phyloP scores from a whole-genome alignment of 1,140 invertebrate genomes.

The Venturia canescens region DNA sequence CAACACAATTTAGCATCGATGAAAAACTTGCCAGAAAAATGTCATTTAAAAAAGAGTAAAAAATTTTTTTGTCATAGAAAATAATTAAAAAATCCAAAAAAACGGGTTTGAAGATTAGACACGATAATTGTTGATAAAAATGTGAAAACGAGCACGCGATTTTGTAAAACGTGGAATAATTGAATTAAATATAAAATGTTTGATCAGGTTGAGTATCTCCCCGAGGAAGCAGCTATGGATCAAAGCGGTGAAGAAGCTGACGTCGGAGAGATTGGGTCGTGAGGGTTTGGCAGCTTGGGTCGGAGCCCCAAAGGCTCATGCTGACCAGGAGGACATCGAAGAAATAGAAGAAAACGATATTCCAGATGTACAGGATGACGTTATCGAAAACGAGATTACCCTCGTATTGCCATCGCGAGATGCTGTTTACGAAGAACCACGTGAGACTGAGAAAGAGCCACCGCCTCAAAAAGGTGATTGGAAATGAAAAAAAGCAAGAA shows the following conservation, averaged over 20 bases:
- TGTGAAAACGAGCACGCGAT: not conserved
- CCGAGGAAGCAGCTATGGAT: conserved; percentile 76
- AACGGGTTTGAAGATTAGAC: no score
- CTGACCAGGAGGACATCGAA: conserved; percentile 64
- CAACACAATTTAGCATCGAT: no score
- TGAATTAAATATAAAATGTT: not conserved
- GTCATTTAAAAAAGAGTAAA: no score
- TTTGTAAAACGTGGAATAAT: conserved; percentile 7
- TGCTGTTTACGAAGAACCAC: conserved; percentile 47
- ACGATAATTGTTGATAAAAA: no score
- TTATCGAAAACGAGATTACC: conserved; percentile 41
- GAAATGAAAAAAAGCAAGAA: not conserved
- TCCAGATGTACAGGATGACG: conserved; percentile 34
- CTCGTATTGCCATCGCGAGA: conserved; percentile 47
- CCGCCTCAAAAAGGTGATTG: conserved; percentile 31
- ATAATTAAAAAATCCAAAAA: no score
- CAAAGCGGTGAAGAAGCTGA: conserved; percentile 75
- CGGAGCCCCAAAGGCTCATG: conserved; percentile 63
- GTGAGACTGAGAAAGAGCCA: conserved; percentile 48
- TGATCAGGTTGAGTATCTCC: conserved; percentile 70
- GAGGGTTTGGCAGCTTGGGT: conserved; percentile 75
- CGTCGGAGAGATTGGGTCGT: conserved; percentile 73
- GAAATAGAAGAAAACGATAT: conserved; percentile 58
- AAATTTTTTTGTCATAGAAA: no score
- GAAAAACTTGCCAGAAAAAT: no score